Evolutionary conservation across 2,797 vertebrate species (phyloP).

Genomic region (Falco biarmicus): DNA sequence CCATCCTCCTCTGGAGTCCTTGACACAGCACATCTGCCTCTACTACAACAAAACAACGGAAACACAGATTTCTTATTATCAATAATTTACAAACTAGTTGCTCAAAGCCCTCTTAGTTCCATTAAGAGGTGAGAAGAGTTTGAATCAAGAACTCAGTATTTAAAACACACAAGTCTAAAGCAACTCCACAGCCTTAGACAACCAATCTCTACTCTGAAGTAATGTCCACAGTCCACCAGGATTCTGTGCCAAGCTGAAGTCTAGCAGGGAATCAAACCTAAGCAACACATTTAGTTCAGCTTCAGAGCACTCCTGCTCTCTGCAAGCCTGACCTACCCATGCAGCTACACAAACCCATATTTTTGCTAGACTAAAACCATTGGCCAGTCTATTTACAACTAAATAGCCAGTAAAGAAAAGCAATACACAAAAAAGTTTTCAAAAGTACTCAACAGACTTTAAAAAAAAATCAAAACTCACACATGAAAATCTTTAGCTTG

Average conservation of each 20-base stretch:
- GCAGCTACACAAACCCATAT: not conserved
- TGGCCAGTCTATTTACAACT: not conserved
- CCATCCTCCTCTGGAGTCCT: not conserved
- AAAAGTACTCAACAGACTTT: not conserved
- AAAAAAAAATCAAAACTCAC: not conserved
- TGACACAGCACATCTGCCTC: not conserved
- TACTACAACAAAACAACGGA: not conserved
- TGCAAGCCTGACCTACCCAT: not conserved
- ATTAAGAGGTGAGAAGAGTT: not conserved
- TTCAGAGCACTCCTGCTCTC: not conserved
- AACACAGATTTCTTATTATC: not conserved
- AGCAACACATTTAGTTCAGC: not conserved
- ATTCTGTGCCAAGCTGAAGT: not conserved
- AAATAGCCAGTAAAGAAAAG: not conserved
- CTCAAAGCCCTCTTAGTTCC: not conserved
- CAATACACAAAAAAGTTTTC: not conserved
- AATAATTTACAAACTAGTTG: not conserved
- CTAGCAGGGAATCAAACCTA: not conserved
- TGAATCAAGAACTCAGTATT: not conserved
- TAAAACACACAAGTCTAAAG: not conserved
- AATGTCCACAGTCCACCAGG: not conserved
- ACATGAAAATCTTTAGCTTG: not conserved
- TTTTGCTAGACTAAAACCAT: not conserved
- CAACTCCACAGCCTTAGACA: not conserved
- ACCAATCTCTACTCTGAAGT: not conserved